Conservation (phyloP, 1,140 invertebrate genomes). For the Druon quercuslanigerum region DNA sequence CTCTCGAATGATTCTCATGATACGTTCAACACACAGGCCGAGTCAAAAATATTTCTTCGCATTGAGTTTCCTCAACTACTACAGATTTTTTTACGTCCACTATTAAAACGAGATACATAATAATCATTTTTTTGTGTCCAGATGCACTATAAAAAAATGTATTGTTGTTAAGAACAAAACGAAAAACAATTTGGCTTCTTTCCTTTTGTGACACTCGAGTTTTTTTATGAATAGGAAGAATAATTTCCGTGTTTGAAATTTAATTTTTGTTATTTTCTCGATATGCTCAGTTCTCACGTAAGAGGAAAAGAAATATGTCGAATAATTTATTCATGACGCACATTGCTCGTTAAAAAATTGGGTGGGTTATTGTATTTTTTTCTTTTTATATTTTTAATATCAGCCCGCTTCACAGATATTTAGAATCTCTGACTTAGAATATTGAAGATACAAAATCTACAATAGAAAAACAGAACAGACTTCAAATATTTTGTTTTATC, state of each 20-base stretch:
- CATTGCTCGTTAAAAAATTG: constrained; percentile 21
- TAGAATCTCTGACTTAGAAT: constrained; percentile 72
- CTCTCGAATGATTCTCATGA: constrained; percentile 18
- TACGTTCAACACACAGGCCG: constrained; percentile 38
- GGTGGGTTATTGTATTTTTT: constrained; percentile 26
- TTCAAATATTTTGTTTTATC: constrained; percentile 62
- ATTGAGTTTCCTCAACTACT: constrained; percentile 13
- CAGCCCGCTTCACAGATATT: constrained; percentile 55
- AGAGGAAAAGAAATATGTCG: constrained; percentile 46
- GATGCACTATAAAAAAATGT: background rate
- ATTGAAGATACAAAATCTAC: constrained; percentile 76
- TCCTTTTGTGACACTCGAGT: constrained; percentile 16
- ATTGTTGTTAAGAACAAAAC: background rate
- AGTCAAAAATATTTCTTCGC: constrained; percentile 56
- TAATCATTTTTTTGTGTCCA: background rate
- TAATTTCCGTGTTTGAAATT: background rate
- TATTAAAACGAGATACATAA: constrained; percentile 5
- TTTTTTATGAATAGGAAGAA: constrained; percentile 35
- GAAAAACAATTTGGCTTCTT: background rate
- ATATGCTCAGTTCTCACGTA: constrained; percentile 63
- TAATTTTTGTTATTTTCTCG: constrained; percentile 39
- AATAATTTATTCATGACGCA: constrained; percentile 34
- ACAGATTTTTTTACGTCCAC: background rate
- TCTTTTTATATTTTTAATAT: constrained; percentile 34
- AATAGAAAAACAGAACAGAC: constrained; percentile 74